phyloP scores from a whole-genome alignment of 2,113 vertebrate species.

The Seriola rivoliana region DNA sequence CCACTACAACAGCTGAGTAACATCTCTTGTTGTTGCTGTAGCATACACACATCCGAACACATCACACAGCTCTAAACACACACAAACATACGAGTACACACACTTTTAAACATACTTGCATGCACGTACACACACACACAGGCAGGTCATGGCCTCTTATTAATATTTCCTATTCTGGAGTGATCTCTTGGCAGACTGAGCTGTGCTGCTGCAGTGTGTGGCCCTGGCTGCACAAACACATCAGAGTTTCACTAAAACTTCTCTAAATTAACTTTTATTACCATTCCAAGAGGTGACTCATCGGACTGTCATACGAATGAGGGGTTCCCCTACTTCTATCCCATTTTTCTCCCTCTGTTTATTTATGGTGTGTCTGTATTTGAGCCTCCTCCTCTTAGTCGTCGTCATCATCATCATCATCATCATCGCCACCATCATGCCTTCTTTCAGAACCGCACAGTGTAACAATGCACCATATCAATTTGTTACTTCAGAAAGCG shows the following conservation, averaged over 20 bases:
- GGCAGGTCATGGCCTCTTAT: conserved; percentile 56
- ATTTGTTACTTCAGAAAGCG: conserved; percentile 15
- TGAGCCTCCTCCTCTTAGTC: conserved; percentile 28
- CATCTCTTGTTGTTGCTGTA: conserved; percentile 47
- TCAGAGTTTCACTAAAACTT: conserved; percentile 49
- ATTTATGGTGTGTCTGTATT: conserved; percentile 15
- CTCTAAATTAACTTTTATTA: conserved; percentile 70
- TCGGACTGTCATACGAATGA: conserved; percentile 68
- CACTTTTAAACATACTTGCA: conserved; percentile 18
- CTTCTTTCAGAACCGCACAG: background rate
- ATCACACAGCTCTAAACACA: background rate
- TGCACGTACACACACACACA: conserved; percentile 32
- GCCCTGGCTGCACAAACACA: conserved; percentile 67
- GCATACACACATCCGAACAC: conserved; percentile 12
- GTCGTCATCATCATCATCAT: conserved; percentile 2
- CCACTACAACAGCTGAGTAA: conserved; percentile 68
- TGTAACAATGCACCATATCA: background rate
- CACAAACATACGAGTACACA: conserved; percentile 12
- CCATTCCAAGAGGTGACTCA: conserved; percentile 71
- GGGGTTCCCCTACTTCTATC: conserved; percentile 63
- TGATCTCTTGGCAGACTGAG: conserved; percentile 67
- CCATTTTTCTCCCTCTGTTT: conserved; percentile 20
- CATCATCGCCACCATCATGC: background rate
- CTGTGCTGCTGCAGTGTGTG: conserved; percentile 65
- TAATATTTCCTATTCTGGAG: conserved; percentile 71